These are phyloP conservation scores for Tringa solitaria DNA, from an alignment of 2,113 vertebrate species.

Conservation along the genomic window DNA sequence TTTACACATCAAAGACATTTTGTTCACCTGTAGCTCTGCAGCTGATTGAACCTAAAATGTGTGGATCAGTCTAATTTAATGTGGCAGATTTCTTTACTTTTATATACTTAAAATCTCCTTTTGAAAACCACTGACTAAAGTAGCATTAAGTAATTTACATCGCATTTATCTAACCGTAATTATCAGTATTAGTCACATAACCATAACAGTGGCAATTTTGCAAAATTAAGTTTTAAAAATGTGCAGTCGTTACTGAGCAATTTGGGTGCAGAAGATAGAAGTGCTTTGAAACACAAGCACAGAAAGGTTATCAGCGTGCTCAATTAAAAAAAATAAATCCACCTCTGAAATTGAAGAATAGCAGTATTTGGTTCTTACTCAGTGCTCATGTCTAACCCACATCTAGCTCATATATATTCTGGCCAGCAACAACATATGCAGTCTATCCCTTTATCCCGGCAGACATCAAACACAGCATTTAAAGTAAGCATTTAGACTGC, in stretches of 20 bases:
- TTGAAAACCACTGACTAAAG: not conserved
- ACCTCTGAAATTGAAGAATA: not conserved
- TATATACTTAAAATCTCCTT: not conserved
- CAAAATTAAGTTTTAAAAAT: not conserved
- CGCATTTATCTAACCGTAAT: not conserved
- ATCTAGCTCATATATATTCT: not conserved
- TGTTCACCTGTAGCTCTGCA: not conserved
- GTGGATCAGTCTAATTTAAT: not conserved
- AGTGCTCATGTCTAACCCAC: not conserved
- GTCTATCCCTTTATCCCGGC: not conserved
- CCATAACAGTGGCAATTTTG: not conserved
- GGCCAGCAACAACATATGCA: not conserved
- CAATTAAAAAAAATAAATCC: fast-evolving
- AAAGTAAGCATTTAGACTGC: not conserved
- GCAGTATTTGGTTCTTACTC: not conserved
- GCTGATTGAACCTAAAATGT: not conserved
- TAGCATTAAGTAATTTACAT: not conserved
- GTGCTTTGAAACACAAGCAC: not conserved
- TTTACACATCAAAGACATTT: not conserved
- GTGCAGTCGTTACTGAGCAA: not conserved
- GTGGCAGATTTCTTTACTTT: not conserved
- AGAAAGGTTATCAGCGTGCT: not conserved
- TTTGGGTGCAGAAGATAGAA: not conserved
- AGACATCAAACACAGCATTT: not conserved
- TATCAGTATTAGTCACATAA: not conserved